A percentile compares a stretch with the other conserved stretches of the same genome.
These are phyloP conservation scores for Geopemphigus sp. DNA, from an alignment of 1,140 invertebrate genomes.

Conservation along the genomic window DNA sequence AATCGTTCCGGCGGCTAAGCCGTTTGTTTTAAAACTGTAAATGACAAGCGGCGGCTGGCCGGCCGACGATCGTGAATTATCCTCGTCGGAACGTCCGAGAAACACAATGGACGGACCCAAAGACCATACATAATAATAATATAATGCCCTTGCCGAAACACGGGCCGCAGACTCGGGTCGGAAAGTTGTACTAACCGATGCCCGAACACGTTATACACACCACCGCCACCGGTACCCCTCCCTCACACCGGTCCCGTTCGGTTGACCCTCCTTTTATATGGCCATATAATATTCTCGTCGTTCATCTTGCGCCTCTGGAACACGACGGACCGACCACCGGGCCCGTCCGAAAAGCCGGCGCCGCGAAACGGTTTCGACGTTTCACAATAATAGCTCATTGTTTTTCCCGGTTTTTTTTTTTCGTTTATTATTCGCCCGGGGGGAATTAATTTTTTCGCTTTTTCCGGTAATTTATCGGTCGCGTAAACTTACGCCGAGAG, in stretches of 20 bases:
- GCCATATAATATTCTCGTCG: neutral
- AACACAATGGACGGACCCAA: conserved; percentile 40
- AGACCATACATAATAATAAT: conserved; percentile 13
- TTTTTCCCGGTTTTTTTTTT: conserved; percentile 24
- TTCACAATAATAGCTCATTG: conserved; percentile 39
- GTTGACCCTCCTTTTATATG: conserved; percentile 32
- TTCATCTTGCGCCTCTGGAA: conserved; percentile 20
- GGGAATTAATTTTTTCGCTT: conserved; percentile 22
- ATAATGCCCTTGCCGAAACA: neutral
- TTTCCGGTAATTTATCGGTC: conserved; percentile 29
- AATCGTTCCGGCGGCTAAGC: no score
- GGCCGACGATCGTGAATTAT: conserved; percentile 24
- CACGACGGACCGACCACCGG: conserved; percentile 10
- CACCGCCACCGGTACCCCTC: no score
- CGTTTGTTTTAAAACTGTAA: conserved; percentile 41
- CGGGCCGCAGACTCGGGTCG: conserved; percentile 13
- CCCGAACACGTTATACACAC: conserved; percentile 21
- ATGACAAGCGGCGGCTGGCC: neutral
- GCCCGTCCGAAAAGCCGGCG: neutral
- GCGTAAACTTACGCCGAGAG: conserved; percentile 30
- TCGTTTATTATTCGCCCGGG: neutral
- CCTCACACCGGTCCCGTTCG: no score
- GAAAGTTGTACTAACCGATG: conserved; percentile 35
- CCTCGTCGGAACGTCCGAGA: conserved; percentile 7
- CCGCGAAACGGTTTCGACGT: conserved; percentile 42